Evolutionary conservation across 2,888 invertebrate species (phyloP), one percentile per base, ranked within the genome.

Genomic region (Heliconius charithonia): DNA sequence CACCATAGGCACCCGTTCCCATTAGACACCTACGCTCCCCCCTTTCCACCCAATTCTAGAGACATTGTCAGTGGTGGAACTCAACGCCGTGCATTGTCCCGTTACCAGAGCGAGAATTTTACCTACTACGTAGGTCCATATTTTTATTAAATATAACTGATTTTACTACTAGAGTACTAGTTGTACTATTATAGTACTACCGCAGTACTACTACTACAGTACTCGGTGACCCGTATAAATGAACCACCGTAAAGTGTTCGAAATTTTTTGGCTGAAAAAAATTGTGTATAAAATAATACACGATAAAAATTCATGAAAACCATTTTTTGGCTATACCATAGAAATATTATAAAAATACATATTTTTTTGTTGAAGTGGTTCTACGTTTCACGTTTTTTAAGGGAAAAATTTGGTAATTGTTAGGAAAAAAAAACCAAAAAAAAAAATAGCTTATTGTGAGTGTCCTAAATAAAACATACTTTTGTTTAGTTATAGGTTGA

Each of bases 161-260:
- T 45, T 37, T 69, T 69, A 69, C 69, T 45, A 69, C 69, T 69
- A 69, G 41, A 69, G 41, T 41, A 41, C 41, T 63, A 63, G 41
- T 69, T 25, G 41, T 69, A 69, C 25, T 69, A 69, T 45, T 41
- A 25, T 69, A 69, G 41, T 45, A 69, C 69, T 25, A 41, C 69
- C 25, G 69, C 41, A 45, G 66, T 37, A 66, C 37, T 37, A 67
- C 67, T 12, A 10, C 69, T 41, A 25, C 25, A 69, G 9, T 16
- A 3, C 0, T 25, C 41, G 13, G 69, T 69, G 69, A 69, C 69
- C 69, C 37, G 69, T 69, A 16, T 45, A 69, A 69, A 69, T 41
- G 45, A 69, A 69, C 69, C 41, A 25, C 13, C 7, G 69, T 41
- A 6, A n/a, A 67, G 41, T 67, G 41, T 45, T 41, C 41, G 41